Base-by-base conservation (phyloP, 1,140 invertebrate species). In the Drosophila miranda region DNA sequence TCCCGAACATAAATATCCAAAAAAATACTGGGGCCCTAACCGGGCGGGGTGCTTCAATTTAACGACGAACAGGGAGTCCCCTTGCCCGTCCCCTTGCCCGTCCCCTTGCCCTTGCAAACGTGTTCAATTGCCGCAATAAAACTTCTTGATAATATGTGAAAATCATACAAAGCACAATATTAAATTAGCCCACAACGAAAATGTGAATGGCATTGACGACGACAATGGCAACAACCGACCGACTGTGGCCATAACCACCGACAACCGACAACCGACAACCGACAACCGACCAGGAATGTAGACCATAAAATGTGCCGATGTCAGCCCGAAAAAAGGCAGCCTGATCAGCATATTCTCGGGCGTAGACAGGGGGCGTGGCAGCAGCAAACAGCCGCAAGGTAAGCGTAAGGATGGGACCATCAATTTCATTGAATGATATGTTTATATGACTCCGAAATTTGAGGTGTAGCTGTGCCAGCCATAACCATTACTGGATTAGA, bases 111-210 rank as follows among this genome's bases (percentile, higher is more conserved):
- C 2, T 0, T 19, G 78, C 75, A 82, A 70, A 78, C 82, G 78
- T 87, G 78, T 87, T 87, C 82, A 82, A 87, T 87, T 87, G 82
- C 78, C 74, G 82, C 83, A 87, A 87, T 87, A 87, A 87, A 87
- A 87, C 78, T 87, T 87, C 82, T 81, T 71, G 82, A 87, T 87
- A 87, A 87, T 87, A 87, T 87, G 82, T 87, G 82, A 87, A 87
- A 87, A 87, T 87, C 82, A 87, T 87, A 87, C 82, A 87, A 87
- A 87, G 82, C 82, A 87, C 82, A 87, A 87, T 87, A 87, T 87
- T 87, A 87, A 87, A 87, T 87, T 87, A 87, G 82, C 78, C 55
- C 43, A 68, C 50, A 75, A 67, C 64, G 56, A 72, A 64, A 86
- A 75, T 79, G 64, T 64, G 71, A 68, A 83, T 58, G 55, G 58